Evolutionary conservation across 1,140 invertebrate species (phyloP), one percentile per base, ranked within the genome.

Genomic region (Danaus plexippus): DNA sequence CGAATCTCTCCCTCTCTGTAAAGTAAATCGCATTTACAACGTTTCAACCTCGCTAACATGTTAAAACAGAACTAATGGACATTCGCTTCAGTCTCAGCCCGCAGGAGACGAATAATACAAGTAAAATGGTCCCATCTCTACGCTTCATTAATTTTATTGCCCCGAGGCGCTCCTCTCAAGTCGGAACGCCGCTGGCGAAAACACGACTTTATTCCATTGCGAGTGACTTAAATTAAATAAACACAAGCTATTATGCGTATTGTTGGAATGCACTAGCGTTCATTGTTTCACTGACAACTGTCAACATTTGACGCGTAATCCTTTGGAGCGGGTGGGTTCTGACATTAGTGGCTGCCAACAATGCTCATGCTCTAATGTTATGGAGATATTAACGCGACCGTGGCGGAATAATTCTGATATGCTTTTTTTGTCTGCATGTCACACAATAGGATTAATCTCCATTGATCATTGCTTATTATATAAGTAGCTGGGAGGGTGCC

Each of bases 31-130:
- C 76, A 87, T 87, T 87, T 87, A 82, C 81, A 81, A 83, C 79
- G 79, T 85, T 85, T 87, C 84, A 87, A 85, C 80, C 74, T 85
- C 80, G 80, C 81, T 87, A 87, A 87, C 84, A 87, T 85, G 84
- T 87, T 87, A 87, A 87, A 87, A 87, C 80, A 87, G 84, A 87
- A 87, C 84, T 87, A 87, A 87, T 87, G 84, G 84, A 87, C 84
- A 87, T 87, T 87, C 84, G 84, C 76, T 87, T 73, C 80, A 83
- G 84, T 84, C 80, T 78, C 72, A 84, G 80, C 75, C 81, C 80
- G 76, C 84, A 87, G 71, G 84, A 87, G 84, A 87, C 79, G 84
- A 87, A 87, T 87, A 87, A 87, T 87, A 85, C 79, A 82, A 85
- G 81, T 87, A 87, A 87, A 87, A 87, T 87, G 81, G 80, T 87